Evolutionary conservation across 1,140 invertebrate genomes (phyloP).

Genomic region (Drosophila repleta): DNA sequence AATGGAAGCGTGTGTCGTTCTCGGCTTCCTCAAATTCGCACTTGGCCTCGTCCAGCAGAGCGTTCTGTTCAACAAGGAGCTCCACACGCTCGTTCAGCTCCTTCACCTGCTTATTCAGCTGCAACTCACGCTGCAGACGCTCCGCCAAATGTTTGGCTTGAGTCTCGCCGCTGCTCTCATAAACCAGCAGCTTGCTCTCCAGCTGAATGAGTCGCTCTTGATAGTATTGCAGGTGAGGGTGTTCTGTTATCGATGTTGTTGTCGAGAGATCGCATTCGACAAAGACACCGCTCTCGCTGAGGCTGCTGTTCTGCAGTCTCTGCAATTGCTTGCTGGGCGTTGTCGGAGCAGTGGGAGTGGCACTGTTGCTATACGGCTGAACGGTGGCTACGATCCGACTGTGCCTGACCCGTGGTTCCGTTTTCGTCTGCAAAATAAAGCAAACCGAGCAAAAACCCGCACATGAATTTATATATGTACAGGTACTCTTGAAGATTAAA

Average conservation of each 20-base stretch:
- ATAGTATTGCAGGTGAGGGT: constrained; percentile 86
- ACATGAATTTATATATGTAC: constrained; percentile 54
- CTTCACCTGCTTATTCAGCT: constrained; percentile 85
- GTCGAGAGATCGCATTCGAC: constrained; percentile 83
- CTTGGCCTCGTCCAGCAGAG: constrained; percentile 87
- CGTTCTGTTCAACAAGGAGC: constrained; percentile 86
- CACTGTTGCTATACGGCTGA: constrained; percentile 77
- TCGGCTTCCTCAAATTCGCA: constrained; percentile 89
- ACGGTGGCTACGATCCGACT: constrained; percentile 81
- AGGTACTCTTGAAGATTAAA: background rate
- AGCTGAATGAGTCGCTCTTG: constrained; percentile 86
- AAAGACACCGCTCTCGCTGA: constrained; percentile 89
- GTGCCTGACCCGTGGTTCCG: constrained; percentile 35
- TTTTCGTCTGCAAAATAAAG: constrained; percentile 38
- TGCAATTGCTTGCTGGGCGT: constrained; percentile 62
- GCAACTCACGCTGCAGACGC: constrained; percentile 85
- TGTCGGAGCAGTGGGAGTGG: constrained; percentile 59
- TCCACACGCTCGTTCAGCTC: constrained; percentile 85
- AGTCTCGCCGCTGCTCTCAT: constrained; percentile 86
- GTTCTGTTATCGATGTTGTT: constrained; percentile 86
- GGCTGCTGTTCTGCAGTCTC: constrained; percentile 70
- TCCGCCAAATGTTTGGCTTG: constrained; percentile 86
- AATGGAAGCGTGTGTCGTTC: constrained; percentile 87
- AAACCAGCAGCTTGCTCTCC: constrained; percentile 86
- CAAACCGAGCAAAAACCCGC: constrained; percentile 39